phyloP scores from a whole-genome alignment of 1,140 invertebrate species.

The Cepaea nemoralis region DNA sequence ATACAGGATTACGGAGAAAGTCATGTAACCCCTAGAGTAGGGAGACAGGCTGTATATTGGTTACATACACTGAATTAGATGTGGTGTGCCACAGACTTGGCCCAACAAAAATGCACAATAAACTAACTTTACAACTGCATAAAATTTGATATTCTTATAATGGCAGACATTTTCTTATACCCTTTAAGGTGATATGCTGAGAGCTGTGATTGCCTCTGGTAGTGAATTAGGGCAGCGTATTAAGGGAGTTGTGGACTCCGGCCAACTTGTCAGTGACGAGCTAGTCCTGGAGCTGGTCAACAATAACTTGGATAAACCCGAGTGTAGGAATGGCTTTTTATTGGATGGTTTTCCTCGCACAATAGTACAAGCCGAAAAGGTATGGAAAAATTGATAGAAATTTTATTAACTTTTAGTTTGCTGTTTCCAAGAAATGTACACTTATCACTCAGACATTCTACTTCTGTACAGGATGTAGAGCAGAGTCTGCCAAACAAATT shows the following conservation, averaged over 20 bases:
- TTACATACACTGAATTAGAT: too few relatives aligned
- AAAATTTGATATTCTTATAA: background rate
- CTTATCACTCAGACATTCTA: too few relatives aligned
- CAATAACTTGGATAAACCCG: slow-evolving; percentile 89
- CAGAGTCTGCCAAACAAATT: too few relatives aligned
- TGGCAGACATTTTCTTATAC: slow-evolving; percentile 2
- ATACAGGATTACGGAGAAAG: too few relatives aligned
- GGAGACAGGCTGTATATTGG: too few relatives aligned
- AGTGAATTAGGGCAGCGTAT: slow-evolving; percentile 86
- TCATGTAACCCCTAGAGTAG: too few relatives aligned
- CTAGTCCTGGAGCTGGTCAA: slow-evolving; percentile 95
- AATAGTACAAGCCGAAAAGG: slow-evolving; percentile 92
- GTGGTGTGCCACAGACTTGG: too few relatives aligned
- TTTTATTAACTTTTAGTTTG: background rate
- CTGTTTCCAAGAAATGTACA: too few relatives aligned
- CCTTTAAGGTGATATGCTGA: slow-evolving; percentile 84
- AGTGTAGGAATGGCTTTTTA: slow-evolving; percentile 94
- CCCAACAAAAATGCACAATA: too few relatives aligned
- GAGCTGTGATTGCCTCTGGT: slow-evolving; percentile 90
- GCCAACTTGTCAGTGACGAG: slow-evolving; percentile 94
- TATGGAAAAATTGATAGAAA: slow-evolving; percentile 46
- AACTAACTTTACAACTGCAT: too few relatives aligned
- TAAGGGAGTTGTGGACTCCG: slow-evolving; percentile 91
- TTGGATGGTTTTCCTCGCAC: slow-evolving; percentile 97
- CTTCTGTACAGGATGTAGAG: too few relatives aligned